Evolutionary conservation across 1,140 invertebrate genomes (phyloP).

Genomic region (Bactericera cockerelli): DNA sequence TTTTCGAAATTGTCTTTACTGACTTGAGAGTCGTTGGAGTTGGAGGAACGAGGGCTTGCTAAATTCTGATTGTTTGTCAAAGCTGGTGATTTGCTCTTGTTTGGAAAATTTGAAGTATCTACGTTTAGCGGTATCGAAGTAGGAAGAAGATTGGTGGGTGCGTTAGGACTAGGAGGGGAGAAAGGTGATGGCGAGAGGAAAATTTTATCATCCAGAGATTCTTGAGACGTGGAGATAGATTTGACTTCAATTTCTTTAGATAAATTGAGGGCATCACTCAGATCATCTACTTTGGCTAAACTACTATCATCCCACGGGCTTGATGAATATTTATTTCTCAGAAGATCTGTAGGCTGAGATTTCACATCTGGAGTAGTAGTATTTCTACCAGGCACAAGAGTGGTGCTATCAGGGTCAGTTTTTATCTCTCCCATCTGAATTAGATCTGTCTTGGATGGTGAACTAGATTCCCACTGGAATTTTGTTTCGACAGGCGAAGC

Average conservation of each 20-base stretch:
- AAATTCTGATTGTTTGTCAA: not conserved
- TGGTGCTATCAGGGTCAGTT: constrained; percentile 50
- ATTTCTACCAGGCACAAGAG: constrained; percentile 2
- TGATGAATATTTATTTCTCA: not conserved
- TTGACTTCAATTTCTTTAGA: not conserved
- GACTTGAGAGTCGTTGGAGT: not conserved
- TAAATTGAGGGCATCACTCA: not conserved
- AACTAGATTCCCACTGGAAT: not conserved
- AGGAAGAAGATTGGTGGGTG: not conserved
- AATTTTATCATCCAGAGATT: not conserved
- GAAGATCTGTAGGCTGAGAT: no score
- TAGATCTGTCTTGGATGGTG: constrained; percentile 11
- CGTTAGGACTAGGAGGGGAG: constrained; percentile 4
- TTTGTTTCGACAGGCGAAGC: not conserved
- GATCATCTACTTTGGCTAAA: not conserved
- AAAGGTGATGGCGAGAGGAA: not conserved
- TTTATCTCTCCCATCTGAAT: constrained; percentile 34
- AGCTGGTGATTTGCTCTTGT: not conserved
- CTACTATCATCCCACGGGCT: not conserved
- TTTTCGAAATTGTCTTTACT: not conserved
- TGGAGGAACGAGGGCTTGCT: not conserved
- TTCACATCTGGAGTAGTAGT: not conserved
- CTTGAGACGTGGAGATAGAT: not conserved
- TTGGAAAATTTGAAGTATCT: not conserved
- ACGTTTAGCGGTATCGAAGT: not conserved